Evolutionary conservation across 2,888 invertebrate genomes (phyloP).

Genomic region (Pachydiplax longipennis): DNA sequence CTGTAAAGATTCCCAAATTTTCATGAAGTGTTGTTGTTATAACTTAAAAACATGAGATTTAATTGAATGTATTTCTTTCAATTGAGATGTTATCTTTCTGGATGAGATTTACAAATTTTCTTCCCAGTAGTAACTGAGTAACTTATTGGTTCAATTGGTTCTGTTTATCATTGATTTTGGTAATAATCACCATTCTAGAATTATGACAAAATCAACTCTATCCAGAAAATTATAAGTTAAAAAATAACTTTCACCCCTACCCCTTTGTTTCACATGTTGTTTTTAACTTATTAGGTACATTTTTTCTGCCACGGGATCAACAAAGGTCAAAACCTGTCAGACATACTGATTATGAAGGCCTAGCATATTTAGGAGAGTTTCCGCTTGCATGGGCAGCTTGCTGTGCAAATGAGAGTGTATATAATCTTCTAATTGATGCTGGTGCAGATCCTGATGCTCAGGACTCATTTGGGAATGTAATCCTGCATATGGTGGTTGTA

Average conservation of each 20-base stretch:
- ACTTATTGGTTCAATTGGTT: no score
- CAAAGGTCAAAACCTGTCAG: slow-evolving; percentile 79
- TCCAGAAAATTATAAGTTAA: not conserved
- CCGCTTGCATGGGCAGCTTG: slow-evolving; percentile 98
- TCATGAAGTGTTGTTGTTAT: no score
- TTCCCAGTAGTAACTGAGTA: no score
- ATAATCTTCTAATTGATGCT: slow-evolving; percentile 90
- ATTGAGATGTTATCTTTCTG: no score
- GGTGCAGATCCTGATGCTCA: slow-evolving; percentile 96
- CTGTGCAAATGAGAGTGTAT: slow-evolving; percentile 95
- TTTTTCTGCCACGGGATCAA: slow-evolving; percentile 95
- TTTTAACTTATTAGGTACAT: slow-evolving; percentile 69
- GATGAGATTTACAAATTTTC: no score
- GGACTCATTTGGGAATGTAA: slow-evolving; percentile 97
- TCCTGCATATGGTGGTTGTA: slow-evolving; percentile 92
- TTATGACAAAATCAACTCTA: no score
- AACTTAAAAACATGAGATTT: no score
- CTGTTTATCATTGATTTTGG: no score
- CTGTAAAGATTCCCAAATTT: no score
- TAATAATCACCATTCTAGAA: no score
- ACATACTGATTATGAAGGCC: slow-evolving; percentile 92
- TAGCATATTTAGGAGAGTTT: slow-evolving; percentile 97
- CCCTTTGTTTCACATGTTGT: not conserved
- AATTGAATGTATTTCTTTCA: no score
- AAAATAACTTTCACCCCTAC: not conserved